Conservation (phyloP, 2,888 invertebrate species). For the Erebia palarica region DNA sequence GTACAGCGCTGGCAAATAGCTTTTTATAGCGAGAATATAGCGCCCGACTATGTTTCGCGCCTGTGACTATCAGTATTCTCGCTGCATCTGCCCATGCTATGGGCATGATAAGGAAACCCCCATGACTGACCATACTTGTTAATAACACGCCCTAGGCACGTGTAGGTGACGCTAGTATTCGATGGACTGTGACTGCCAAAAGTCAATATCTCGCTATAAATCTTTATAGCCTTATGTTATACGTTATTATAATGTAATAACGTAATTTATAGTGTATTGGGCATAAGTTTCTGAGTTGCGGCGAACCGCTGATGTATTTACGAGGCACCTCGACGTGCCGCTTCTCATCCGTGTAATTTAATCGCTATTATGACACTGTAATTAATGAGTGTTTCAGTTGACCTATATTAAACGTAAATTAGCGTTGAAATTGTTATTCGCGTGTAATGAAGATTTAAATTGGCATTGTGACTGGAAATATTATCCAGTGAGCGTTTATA, state of each 20-base stretch:
- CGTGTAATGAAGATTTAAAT: constrained; percentile 30
- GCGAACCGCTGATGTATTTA: constrained; percentile 69
- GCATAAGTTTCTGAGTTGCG: constrained; percentile 47
- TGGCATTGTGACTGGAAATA: constrained; percentile 15
- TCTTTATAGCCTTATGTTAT: constrained; percentile 15
- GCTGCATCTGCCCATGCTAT: no score
- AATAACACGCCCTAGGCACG: no score
- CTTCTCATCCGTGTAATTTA: constrained; percentile 64
- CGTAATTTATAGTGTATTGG: constrained; percentile 39
- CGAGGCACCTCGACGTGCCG: constrained; percentile 58
- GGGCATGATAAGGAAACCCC: no score
- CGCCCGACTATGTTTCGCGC: no score
- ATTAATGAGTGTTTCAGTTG: constrained; percentile 59
- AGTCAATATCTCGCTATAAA: not conserved
- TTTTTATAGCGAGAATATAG: no score
- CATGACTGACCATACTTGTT: no score
- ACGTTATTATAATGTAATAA: constrained; percentile 23
- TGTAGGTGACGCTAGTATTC: no score
- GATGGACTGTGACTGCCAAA: no score
- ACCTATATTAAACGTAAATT: constrained; percentile 48
- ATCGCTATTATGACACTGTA: constrained; percentile 65
- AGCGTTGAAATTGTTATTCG: constrained; percentile 41
- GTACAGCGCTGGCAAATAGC: no score
- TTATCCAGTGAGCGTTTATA: not conserved
- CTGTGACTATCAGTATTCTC: no score